Evolutionary conservation across 2,113 vertebrate genomes (phyloP).

Genomic region (Gallinago jamesoni): DNA sequence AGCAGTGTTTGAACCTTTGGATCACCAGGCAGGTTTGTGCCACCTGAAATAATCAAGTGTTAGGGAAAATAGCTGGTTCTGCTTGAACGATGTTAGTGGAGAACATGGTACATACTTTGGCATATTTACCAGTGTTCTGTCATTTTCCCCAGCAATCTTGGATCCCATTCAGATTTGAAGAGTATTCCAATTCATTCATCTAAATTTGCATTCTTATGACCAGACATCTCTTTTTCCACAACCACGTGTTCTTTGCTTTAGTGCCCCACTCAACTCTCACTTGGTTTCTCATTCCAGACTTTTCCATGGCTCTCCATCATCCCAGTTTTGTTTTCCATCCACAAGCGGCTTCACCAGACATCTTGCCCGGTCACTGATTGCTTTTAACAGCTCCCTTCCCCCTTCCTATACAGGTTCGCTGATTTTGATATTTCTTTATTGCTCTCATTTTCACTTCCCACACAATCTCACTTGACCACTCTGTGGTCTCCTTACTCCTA

Average conservation of each 20-base stretch:
- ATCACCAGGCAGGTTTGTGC: background rate
- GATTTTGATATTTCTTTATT: background rate
- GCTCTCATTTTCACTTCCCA: background rate
- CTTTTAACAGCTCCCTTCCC: background rate
- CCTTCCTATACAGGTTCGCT: background rate
- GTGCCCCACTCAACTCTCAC: background rate
- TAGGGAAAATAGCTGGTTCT: background rate
- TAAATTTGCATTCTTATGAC: background rate
- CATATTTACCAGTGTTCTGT: background rate
- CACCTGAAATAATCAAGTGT: background rate
- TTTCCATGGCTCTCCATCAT: background rate
- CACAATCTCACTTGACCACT: background rate
- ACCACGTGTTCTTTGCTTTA: background rate
- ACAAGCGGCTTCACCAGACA: background rate
- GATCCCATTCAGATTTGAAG: background rate
- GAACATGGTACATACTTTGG: background rate
- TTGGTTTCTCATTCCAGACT: background rate
- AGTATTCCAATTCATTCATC: background rate
- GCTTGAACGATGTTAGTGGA: background rate
- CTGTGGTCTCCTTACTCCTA: background rate
- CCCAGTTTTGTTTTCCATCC: background rate
- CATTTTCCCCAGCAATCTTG: background rate
- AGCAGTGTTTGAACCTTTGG: background rate
- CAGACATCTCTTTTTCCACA: background rate
- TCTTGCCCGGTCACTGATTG: background rate